A percentile compares a stretch with the other conserved stretches of the same genome.
These are phyloP conservation scores for Corynorhinus townsendii DNA, from an alignment of 2,113 vertebrate species.

Conservation along the genomic window DNA sequence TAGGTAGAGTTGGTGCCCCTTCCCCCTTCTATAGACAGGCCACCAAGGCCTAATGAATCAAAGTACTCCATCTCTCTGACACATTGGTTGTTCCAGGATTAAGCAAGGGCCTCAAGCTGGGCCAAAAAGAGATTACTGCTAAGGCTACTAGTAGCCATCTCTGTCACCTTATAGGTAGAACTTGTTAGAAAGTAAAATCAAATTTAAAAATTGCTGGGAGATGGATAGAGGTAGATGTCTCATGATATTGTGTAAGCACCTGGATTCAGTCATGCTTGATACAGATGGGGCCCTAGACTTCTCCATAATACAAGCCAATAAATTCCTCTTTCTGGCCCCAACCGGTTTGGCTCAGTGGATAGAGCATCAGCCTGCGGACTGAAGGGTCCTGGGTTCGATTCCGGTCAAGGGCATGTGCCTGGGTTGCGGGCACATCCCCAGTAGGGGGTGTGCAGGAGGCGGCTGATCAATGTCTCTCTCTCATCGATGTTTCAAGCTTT, in stretches of 20 bases:
- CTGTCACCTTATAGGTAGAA: background rate
- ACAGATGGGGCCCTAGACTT: background rate
- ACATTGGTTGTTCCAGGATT: background rate
- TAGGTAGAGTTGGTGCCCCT: background rate
- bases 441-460: no score
- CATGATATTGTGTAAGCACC: background rate
- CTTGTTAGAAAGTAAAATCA: background rate
- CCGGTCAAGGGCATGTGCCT: no score
- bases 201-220: background rate
- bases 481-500: no score
- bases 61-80: background rate
- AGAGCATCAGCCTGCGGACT: no score
- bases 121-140: background rate
- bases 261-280: background rate
- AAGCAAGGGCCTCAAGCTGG: background rate
- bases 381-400: no score
- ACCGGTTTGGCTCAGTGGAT: no score
- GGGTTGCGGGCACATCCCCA: no score
- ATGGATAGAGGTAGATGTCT: background rate
- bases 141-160: background rate
- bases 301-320: background rate
- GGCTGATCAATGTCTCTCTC: no score
- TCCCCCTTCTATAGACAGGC: background rate
- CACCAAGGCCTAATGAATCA: background rate
- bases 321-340: background rate